Evolutionary conservation across 1,140 invertebrate species (phyloP).

Genomic region (roundworm (Caenorhabditis elegans)): DNA sequence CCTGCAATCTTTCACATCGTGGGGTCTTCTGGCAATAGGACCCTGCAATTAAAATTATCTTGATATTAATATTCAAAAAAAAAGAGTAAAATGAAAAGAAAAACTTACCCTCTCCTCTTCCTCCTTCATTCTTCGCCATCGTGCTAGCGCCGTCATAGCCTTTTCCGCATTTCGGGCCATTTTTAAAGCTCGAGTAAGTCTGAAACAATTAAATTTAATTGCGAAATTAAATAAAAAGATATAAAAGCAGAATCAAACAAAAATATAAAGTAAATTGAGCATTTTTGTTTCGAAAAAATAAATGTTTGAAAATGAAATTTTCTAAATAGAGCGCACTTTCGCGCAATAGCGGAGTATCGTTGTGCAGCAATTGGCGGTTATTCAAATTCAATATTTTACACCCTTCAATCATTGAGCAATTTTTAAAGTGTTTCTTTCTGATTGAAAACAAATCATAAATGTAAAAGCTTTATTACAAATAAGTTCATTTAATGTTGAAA

Average conservation of each 20-base stretch:
- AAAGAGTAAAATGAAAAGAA: neutral
- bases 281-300: neutral
- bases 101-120: slow-evolving; percentile 56
- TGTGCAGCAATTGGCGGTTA: no score
- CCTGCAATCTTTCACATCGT: slow-evolving; percentile 55
- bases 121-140: slow-evolving; percentile 66
- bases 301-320: neutral
- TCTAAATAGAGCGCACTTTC: neutral
- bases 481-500: neutral
- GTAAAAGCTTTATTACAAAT: no score
- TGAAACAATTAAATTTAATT: neutral
- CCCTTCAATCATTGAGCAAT: no score
- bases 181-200: neutral
- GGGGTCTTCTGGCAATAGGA: slow-evolving; percentile 58
- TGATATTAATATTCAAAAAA: no score
- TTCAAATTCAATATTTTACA: no score
- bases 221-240: neutral
- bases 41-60: slow-evolving; percentile 40
- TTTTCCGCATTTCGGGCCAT: slow-evolving; percentile 65
- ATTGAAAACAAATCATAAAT: no score
- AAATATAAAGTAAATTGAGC: neutral
- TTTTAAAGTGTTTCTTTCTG: no score
- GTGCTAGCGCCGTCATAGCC: slow-evolving; percentile 64
- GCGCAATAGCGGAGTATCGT: neutral
- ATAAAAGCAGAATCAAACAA: neutral